Evolutionary conservation across 2,888 invertebrate genomes (phyloP).

Genomic region (Pristionchus maxplancki): DNA sequence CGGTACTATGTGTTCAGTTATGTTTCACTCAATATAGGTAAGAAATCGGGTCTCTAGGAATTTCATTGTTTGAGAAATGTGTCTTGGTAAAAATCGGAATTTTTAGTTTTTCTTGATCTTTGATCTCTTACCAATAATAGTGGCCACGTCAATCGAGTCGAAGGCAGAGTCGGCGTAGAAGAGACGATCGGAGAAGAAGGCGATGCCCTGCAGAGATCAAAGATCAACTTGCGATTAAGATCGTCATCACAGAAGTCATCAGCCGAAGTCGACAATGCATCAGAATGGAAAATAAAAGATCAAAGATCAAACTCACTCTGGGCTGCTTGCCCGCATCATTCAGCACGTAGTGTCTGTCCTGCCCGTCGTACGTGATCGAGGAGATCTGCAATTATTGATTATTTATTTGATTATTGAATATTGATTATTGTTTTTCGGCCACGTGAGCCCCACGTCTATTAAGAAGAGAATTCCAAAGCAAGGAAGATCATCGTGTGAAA

Average conservation of each 20-base stretch:
- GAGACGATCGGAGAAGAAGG: conserved; percentile 72
- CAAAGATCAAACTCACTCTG: conserved; percentile 51
- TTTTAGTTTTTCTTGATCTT: too few species aligned
- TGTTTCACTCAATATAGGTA: too few species aligned
- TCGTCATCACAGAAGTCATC: too few species aligned
- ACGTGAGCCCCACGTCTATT: too few species aligned
- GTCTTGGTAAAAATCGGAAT: too few species aligned
- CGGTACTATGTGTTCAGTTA: too few species aligned
- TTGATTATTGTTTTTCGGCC: too few species aligned
- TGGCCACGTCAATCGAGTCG: conserved; percentile 81
- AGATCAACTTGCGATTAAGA: background rate
- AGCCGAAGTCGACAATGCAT: too few species aligned
- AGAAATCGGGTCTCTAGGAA: too few species aligned
- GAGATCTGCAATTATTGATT: conserved; percentile 65
- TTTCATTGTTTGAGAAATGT: background rate
- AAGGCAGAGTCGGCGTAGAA: conserved; percentile 88
- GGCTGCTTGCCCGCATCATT: conserved; percentile 76
- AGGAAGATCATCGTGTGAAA: background rate
- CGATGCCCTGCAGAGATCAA: conserved; percentile 63
- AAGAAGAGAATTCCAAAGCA: too few species aligned
- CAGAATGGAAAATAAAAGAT: too few species aligned
- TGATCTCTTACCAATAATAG: conserved; percentile 58
- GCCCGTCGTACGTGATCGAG: conserved; percentile 76
- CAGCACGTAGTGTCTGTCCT: conserved; percentile 75
- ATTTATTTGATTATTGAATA: too few species aligned